These are phyloP conservation scores for Salvelinus namaycush DNA, from an alignment of 2,113 vertebrate genomes.

Conservation along the genomic window DNA sequence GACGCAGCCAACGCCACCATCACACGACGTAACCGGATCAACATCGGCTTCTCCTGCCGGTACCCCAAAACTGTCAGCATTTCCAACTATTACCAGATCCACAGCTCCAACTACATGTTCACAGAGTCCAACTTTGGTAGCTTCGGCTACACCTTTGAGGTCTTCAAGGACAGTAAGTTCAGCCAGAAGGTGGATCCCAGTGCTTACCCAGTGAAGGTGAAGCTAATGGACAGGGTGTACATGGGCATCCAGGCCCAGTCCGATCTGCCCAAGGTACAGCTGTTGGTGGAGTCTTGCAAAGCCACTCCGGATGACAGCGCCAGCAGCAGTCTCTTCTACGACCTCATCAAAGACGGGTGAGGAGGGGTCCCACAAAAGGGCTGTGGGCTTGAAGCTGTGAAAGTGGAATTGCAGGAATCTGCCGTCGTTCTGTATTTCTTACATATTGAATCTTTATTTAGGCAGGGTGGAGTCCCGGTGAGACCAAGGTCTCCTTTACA, in stretches of 20 bases:
- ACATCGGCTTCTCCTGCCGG: conserved; percentile 68
- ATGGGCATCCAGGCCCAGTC: conserved; percentile 69
- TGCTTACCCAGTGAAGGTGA: conserved; percentile 67
- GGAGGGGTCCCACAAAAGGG: neutral
- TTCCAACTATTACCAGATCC: conserved; percentile 56
- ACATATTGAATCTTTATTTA: neutral
- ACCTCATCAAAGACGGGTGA: conserved; percentile 70
- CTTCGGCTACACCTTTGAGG: conserved; percentile 71
- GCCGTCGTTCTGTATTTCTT: neutral
- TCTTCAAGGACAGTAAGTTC: conserved; percentile 57
- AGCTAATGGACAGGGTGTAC: conserved; percentile 59
- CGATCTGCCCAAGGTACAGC: conserved; percentile 47
- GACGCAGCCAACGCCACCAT: conserved; percentile 48
- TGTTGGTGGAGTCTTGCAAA: conserved; percentile 76
- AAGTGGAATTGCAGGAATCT: neutral
- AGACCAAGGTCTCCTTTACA: too few species aligned
- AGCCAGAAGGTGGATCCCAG: conserved; percentile 25
- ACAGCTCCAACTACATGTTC: conserved; percentile 68
- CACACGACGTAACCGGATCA: conserved; percentile 48
- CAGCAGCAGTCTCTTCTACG: conserved; percentile 55
- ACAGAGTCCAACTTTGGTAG: conserved; percentile 71
- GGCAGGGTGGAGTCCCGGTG: neutral
- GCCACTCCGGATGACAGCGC: conserved; percentile 71
- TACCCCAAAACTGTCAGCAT: conserved; percentile 67
- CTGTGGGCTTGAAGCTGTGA: neutral